Percentiles rank a stretch among this genome's conserved stretches.
Evolutionary conservation across 2,113 vertebrate species (phyloP).

Genomic region (Daphoenositta chrysoptera): DNA sequence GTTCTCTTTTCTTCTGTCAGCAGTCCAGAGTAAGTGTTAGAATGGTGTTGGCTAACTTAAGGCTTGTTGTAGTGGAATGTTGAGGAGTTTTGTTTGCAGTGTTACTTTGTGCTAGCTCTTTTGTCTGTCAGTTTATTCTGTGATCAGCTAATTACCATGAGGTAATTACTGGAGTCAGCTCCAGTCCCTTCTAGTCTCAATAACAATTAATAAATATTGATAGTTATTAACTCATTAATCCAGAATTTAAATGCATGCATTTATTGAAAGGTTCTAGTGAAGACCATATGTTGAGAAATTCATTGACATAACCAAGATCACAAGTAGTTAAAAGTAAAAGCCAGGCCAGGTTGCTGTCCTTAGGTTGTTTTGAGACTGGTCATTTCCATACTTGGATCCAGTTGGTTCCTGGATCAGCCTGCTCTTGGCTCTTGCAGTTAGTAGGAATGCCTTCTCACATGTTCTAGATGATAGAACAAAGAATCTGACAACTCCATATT

Average conservation of each 20-base stretch:
- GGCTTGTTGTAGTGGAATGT: not conserved
- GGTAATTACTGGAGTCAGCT: not conserved
- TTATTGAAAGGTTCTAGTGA: not conserved
- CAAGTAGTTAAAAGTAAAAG: not conserved
- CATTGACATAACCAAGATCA: not conserved
- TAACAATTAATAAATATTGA: not conserved
- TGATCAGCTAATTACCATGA: not conserved
- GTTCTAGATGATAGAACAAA: not conserved
- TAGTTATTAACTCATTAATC: not conserved
- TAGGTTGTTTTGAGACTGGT: not conserved
- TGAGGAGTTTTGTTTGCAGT: not conserved
- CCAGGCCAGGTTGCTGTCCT: not conserved
- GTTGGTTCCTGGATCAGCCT: not conserved
- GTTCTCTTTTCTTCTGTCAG: slow-evolving; percentile 43
- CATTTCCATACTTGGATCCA: not conserved
- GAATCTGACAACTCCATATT: not conserved
- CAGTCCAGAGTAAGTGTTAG: slow-evolving; percentile 35
- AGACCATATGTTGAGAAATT: not conserved
- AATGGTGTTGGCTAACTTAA: slow-evolving; percentile 4
- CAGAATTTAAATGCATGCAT: not conserved
- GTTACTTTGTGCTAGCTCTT: not conserved
- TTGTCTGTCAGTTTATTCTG: not conserved
- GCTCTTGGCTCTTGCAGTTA: not conserved
- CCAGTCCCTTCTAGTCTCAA: not conserved
- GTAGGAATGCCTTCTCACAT: not conserved